Evolutionary conservation across 2,113 vertebrate genomes (phyloP).

Genomic region (Gavia stellata): DNA sequence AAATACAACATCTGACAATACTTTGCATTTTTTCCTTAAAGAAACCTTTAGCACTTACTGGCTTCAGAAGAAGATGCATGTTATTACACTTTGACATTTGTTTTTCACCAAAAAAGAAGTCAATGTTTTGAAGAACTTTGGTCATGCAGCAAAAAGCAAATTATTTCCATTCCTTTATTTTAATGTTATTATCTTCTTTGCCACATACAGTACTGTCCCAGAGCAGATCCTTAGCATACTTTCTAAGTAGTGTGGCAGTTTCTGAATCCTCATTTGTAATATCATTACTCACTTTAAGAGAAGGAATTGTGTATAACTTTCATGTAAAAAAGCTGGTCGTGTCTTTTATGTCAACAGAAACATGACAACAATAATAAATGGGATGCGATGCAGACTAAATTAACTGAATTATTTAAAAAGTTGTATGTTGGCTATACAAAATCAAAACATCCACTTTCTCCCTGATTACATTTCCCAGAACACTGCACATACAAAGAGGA

Average conservation of each 20-base stretch:
- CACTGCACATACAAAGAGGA: background rate
- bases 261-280: background rate
- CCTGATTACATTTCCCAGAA: background rate
- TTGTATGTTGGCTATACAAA: background rate
- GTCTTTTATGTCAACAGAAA: background rate
- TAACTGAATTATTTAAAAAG: background rate
- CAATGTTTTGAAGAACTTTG: background rate
- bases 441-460: background rate
- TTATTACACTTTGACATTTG: background rate
- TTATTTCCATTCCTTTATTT: background rate
- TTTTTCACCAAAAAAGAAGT: background rate
- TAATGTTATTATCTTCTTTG: background rate
- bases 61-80: background rate
- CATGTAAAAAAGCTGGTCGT: background rate
- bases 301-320: background rate
- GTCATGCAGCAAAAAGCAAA: background rate
- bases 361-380: background rate
- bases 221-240: background rate
- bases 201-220: background rate
- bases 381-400: background rate
- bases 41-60: background rate
- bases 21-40: background rate
- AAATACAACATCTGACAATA: background rate
- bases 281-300: background rate
- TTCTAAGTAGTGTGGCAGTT: background rate